Evolutionary conservation across 2,113 vertebrate genomes (phyloP).

Genomic region (Bos taurus): ARS-UCD2.0 NC_037328.1:3755501-3756000

Average conservation of each 20-base stretch:
- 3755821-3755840: background rate
- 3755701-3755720: background rate
- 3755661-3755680: background rate
- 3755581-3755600: background rate
- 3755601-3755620: background rate
- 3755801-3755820: background rate
- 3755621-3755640: background rate
- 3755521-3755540: background rate
- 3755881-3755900: background rate
- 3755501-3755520: background rate
- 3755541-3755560: background rate
- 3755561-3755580: background rate
- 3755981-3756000: background rate
- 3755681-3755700: background rate
- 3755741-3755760: background rate
- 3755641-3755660: background rate
- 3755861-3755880: background rate
- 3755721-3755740: background rate
- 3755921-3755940: background rate
- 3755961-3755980: background rate
- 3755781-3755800: background rate
- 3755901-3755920: background rate
- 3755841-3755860: background rate
- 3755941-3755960: background rate
- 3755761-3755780: background rate